Base-by-base conservation (phyloP, 1,140 invertebrate genomes). In the Drosophila teissieri region DNA sequence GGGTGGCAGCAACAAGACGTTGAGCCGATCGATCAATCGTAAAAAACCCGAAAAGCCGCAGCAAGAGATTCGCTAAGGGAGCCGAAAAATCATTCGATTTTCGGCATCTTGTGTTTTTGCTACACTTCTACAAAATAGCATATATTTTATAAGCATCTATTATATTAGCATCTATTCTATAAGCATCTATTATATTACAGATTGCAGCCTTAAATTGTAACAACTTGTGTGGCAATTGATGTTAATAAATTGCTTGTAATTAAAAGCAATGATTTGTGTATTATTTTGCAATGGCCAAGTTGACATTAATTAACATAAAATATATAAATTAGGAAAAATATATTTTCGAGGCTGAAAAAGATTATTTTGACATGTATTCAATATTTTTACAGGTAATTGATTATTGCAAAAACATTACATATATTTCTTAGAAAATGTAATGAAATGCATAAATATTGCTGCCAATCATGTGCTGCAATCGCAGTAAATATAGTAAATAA, bases 61-160 rank as follows among this genome's bases (percentile, higher is more conserved):
- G 17, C 8, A 12, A 36, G 52, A 63, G 40, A 56, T 27, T 64
- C 34, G 24, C 8, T 31, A 48, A 34, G 61, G 42, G 17, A 70
- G 24, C 40, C 3, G n/a, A 68, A 53, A 74, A 14, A 60, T 34
- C 58, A 55, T 69, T 70, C 67, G 67, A 70, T 70, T 70, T 70
- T 72, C 36, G 52, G 36, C 63, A 46, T 11, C 22, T 44, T 45
- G n/a, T 4, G 17, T 54, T 46, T 55, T 68, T 27, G 65, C 64
- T 72, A 70, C 68, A 72, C 68, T 57, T n/a, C 11, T 11, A 11
- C n/a, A 31, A 53, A 19, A 19, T 2, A 19, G 19, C 19, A 19
- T 19, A 19, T 19, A 19, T 19, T 19, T 2, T 2, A 1, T 19
- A 2, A 19, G 19, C 1, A 19, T 19, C 1, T 19, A 19, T 19